Base-by-base conservation (phyloP, 2,888 invertebrate species). In the Ashinkailepas kermadecensis region DNA sequence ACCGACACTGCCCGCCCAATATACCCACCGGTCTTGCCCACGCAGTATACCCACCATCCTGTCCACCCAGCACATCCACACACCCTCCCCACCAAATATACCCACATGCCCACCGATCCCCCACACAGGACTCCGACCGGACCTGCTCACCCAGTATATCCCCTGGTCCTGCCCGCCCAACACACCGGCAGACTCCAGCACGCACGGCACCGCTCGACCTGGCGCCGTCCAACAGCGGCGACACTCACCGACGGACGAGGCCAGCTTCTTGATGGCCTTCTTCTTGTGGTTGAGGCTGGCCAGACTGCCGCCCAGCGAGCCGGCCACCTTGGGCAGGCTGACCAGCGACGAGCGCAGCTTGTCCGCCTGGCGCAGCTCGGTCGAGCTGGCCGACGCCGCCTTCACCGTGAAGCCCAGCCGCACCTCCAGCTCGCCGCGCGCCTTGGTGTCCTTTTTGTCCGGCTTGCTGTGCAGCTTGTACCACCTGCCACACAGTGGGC, bases 361-460 rank as follows among this genome's bases (percentile, higher is more conserved):
- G 39, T 39, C 39, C 39, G 39, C 4, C 12, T 13, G 12, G 23
- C 58, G n/a, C 23, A 57, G 57, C 23, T 58, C 58, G 25, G 59
- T n/a, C 23, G 58, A 7, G 59, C 58, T 58, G 25, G 23, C 23
- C 23, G 58, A 57, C 83, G 95, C 94, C 23, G 86, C 86, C 88
- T 95, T 95, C 0, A 95, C 95, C 84, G 92, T 93, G 86, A 96
- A 96, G 25, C 92, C 92, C 83, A 96, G 91, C 88, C 93, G 92
- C 23, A 94, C 93, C 88, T 96, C 96, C 67, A 96, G 88, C 84
- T 95, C 94, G 59, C 96, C 96, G 84, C 96, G 90, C 84, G 94
- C 92, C 86, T 96, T 92, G 80, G 82, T 83, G 84, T 90, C 94
- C 82, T 86, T 87, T 84, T 92, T 92, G 86, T 82, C 83, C 67